Evolutionary conservation across 2,797 vertebrate species (phyloP).

Genomic region (Oophaga sylvatica): DNA sequence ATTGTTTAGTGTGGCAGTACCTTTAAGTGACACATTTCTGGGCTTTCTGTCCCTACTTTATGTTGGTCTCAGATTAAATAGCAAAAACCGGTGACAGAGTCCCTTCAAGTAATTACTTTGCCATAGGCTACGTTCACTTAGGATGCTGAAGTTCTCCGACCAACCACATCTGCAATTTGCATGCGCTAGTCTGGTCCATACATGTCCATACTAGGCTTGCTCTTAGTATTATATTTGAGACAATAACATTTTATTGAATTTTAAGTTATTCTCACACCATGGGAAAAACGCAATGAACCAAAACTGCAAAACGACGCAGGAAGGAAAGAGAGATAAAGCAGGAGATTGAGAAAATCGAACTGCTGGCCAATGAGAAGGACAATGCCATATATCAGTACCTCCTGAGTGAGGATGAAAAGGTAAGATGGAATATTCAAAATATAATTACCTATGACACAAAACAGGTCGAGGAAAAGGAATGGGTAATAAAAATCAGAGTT

Average conservation of each 20-base stretch:
- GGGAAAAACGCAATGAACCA: constrained; percentile 71
- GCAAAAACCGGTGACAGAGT: no score
- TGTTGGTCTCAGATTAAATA: no score
- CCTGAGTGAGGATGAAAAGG: constrained; percentile 73
- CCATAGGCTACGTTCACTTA: no score
- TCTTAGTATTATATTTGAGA: not conserved
- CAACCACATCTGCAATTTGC: no score
- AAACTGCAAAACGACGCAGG: constrained; percentile 66
- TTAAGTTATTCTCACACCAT: constrained; percentile 65
- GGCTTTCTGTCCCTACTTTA: no score
- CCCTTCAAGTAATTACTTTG: no score
- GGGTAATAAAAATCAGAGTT: not conserved
- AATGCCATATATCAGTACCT: constrained; percentile 71
- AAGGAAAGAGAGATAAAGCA: constrained; percentile 64
- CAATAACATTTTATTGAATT: not conserved
- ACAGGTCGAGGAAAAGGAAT: not conserved
- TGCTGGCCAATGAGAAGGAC: constrained; percentile 68
- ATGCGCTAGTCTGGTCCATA: no score
- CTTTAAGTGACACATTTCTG: no score
- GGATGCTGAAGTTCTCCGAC: no score
- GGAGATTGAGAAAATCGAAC: constrained; percentile 64
- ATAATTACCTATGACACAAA: not conserved
- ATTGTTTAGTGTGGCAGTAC: no score
- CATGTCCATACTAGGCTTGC: not conserved
- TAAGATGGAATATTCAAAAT: constrained; percentile 44